Conservation (phyloP, 1,140 invertebrate species). For the Sesamia nonagrioides region DNA sequence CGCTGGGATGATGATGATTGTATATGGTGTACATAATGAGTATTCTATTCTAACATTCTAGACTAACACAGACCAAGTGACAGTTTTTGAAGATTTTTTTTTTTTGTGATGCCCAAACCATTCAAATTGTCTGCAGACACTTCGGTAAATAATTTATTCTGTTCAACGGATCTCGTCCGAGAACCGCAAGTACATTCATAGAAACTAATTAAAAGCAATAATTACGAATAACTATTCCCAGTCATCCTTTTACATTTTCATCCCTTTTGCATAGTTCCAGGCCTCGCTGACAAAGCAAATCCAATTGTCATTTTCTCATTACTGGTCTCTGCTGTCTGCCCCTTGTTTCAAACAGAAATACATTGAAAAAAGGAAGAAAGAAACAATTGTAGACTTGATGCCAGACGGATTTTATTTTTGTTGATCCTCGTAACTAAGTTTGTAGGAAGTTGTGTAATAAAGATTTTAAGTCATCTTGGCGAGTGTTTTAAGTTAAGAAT, state of each 20-base stretch:
- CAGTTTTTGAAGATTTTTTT: too few species aligned
- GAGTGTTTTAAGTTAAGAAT: not conserved
- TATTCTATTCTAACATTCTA: too few species aligned
- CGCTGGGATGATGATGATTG: too few species aligned
- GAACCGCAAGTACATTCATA: not conserved
- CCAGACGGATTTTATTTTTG: constrained; percentile 43
- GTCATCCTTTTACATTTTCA: constrained; percentile 55
- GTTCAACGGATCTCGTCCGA: too few species aligned
- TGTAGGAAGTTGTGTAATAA: constrained; percentile 12
- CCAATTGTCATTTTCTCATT: constrained; percentile 77
- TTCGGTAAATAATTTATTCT: not conserved
- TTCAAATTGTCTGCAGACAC: not conserved
- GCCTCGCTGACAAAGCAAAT: constrained; percentile 69
- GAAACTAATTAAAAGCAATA: constrained; percentile 42
- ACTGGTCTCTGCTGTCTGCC: constrained; percentile 65
- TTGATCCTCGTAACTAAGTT: constrained; percentile 45
- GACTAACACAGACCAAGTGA: too few species aligned
- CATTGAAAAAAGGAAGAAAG: constrained; percentile 55
- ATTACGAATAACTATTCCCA: constrained; percentile 19
- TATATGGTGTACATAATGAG: too few species aligned
- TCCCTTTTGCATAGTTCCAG: constrained; percentile 59
- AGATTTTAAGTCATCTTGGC: not conserved
- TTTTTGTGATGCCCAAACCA: not conserved
- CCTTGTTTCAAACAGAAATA: constrained; percentile 63
- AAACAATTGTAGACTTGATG: constrained; percentile 44